Evolutionary conservation across 2,888 invertebrate species (phyloP), one percentile per base, ranked within the genome.

Genomic region (Harpagoxenus sublaevis): DNA sequence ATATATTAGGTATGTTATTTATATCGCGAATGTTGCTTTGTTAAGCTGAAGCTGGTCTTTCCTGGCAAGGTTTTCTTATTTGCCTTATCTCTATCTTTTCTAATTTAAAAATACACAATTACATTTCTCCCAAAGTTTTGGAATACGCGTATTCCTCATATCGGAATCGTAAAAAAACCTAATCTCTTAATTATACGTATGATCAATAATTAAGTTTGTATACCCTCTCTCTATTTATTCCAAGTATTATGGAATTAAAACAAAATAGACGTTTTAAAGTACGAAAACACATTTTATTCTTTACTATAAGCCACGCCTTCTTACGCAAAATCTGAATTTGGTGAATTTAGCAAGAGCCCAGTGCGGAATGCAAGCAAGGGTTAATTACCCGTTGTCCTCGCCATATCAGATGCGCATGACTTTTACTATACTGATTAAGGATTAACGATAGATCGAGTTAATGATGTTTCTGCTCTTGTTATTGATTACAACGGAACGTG

Each of bases 391-490:
- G 23, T 35, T 31, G 63, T 1, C 3, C 51, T 45, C 5, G 35
- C 12, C n/a, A 74, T 45, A 45, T 74, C 45, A 8, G 3, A 48
- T 75, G 23, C 23, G 23, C 23, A 75, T 42, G 31, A 74, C 8
- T 66, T 66, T 65, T 12, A 63, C 10, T 12, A 66, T 55, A 78
- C 63, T 78, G 66, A 78, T 78, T 55, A 78, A 78, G 66, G 66
- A 78, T 66, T 42, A 78, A 66, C 12, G 28, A 18, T 18, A 6
- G 51, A 48, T 65, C 53, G 28, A 39, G 28, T 73, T 42, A 42
- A 45, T 6, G 63, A 31, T 9, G n/a, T 42, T 65, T 53, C 23
- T 51, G 23, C 15, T 48, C 18, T 53, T 53, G 45, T n/a, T 51
- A 23, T 28, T 53, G 12, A 53, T 78, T 78, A 78, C n/a, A 66